Conservation (phyloP, 2,888 invertebrate species). For the Sphaeridia pumilis region DNA sequence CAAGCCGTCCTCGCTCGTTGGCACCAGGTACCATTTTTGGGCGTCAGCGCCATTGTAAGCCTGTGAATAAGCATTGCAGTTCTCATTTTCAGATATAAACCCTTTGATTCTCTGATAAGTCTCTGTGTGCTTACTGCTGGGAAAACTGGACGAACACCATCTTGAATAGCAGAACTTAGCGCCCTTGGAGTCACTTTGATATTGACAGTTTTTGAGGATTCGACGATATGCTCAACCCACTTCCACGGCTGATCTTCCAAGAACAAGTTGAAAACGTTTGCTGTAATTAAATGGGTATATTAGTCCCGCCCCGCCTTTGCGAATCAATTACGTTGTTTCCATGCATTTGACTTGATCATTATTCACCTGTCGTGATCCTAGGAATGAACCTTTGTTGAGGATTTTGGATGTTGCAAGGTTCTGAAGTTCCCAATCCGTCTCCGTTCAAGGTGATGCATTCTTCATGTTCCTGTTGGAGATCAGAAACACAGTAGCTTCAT, state of each 20-base stretch:
- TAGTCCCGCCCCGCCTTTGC: not conserved
- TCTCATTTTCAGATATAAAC: not conserved
- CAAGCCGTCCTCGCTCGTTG: not conserved
- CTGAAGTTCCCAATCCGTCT: not conserved
- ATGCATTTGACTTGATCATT: not conserved
- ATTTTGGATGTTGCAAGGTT: not conserved
- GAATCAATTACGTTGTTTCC: not conserved
- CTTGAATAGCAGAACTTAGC: not conserved
- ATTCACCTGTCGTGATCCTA: not conserved
- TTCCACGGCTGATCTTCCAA: constrained; percentile 8
- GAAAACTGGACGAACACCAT: constrained; percentile 1
- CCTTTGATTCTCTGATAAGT: not conserved
- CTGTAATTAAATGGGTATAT: not conserved
- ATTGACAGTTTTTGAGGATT: constrained; percentile 2
- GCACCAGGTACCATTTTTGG: constrained; percentile 6
- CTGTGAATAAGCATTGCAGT: not conserved
- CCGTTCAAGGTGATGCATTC: not conserved
- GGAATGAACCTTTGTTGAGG: constrained; percentile 6
- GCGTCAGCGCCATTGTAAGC: constrained; percentile 1
- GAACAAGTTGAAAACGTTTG: constrained; percentile 6
- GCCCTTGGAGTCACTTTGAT: constrained; percentile 1
- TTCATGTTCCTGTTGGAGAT: no score
- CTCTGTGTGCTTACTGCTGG: not conserved
- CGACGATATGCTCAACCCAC: constrained; percentile 10
- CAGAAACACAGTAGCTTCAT: no score